Evolutionary conservation across 1,140 invertebrate species (phyloP).

Genomic region (Ostrea denselamellosa): DNA sequence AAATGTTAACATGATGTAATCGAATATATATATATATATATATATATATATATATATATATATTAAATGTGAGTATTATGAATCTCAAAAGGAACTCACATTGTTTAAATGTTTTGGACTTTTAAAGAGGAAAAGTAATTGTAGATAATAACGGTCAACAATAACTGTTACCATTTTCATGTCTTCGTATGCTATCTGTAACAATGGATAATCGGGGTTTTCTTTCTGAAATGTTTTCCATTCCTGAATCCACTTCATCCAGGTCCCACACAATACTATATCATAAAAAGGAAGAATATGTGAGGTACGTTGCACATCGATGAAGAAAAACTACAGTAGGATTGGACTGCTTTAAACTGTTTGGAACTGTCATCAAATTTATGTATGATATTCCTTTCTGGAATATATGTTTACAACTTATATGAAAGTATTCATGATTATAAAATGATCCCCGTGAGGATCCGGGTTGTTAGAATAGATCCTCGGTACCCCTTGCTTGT

Average conservation of each 20-base stretch:
- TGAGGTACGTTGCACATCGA: neutral
- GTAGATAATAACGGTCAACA: no score
- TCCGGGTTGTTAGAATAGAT: no score
- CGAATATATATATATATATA: no score
- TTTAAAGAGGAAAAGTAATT: no score
- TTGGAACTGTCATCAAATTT: no score
- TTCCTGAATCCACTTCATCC: neutral
- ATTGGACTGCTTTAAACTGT: neutral
- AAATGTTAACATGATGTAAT: no score
- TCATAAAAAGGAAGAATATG: no score
- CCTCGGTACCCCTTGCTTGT: no score
- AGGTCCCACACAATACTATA: neutral
- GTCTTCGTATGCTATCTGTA: neutral
- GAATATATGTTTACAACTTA: neutral
- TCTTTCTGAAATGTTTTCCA: conserved; percentile 14
- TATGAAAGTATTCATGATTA: neutral
- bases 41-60: no score
- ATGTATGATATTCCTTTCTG: neutral
- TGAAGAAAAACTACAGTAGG: neutral
- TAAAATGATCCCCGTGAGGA: neutral
- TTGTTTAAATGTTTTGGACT: no score
- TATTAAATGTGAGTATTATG: no score
- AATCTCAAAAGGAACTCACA: no score
- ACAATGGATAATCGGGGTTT: neutral
- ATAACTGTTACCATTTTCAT: conserved; percentile 5